phyloP scores from a whole-genome alignment of 2,888 invertebrate genomes.

The Tipula lateralis region DNA sequence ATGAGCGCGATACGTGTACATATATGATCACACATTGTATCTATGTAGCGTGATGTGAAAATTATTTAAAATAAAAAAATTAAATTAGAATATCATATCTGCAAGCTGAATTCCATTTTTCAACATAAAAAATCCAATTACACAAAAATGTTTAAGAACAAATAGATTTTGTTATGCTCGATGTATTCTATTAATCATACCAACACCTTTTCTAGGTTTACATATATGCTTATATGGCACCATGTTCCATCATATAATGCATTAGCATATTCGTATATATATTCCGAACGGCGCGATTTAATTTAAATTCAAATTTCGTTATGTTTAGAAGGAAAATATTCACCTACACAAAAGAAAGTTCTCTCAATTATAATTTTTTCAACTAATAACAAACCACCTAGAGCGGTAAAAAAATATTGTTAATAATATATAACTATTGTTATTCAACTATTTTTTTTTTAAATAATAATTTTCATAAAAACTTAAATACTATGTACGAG shows the following conservation, averaged over 20 bases:
- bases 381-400: background rate
- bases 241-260: background rate
- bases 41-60: background rate
- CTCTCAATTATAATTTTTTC: background rate
- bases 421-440: constrained; percentile 24
- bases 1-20: background rate
- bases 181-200: background rate
- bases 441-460: background rate
- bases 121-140: background rate
- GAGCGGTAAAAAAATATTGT: background rate
- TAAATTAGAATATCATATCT: constrained; percentile 24
- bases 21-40: background rate
- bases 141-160: background rate
- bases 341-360: constrained; percentile 24
- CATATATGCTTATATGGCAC: background rate
- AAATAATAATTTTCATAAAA: background rate
- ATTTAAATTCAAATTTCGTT: background rate
- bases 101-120: background rate
- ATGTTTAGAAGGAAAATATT: background rate
- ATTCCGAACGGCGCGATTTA: background rate
- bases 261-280: background rate
- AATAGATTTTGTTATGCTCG: background rate
- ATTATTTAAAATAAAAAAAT: background rate
- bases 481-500: background rate
- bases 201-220: background rate